A percentile compares a stretch with the other conserved stretches of the same genome.
Conservation (phyloP, 2,113 vertebrate genomes). For the Megalops atlanticus region DNA sequence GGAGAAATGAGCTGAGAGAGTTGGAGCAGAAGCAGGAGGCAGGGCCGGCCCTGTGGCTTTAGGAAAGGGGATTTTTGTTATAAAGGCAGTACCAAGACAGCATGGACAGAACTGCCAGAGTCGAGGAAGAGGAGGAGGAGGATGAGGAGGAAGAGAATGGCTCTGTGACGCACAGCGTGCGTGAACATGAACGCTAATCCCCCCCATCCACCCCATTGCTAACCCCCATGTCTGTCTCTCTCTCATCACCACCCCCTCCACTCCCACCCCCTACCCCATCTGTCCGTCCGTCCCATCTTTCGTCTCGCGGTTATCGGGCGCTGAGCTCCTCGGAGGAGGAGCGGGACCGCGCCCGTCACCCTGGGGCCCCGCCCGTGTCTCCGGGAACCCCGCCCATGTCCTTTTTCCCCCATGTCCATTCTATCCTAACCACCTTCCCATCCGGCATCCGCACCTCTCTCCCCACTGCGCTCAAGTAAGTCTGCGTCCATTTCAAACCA, state of each 20-base stretch:
- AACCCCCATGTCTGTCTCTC: constrained; percentile 39
- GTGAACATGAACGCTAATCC: constrained; percentile 17
- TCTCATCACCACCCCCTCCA: constrained; percentile 22
- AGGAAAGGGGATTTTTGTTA: constrained; percentile 34
- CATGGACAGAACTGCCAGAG: constrained; percentile 42
- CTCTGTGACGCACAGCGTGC: constrained; percentile 23
- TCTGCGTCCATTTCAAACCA: constrained; percentile 56
- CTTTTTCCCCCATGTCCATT: constrained; percentile 71
- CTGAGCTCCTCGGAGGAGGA: constrained; percentile 68
- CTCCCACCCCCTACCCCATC: background rate
- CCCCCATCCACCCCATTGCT: no score
- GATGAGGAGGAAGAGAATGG: constrained; percentile 40
- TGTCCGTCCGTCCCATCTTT: constrained; percentile 33
- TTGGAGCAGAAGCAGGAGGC: background rate
- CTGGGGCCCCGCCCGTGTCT: constrained; percentile 66
- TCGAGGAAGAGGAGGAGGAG: constrained; percentile 33
- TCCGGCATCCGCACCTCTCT: constrained; percentile 69
- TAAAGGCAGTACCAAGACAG: constrained; percentile 50
- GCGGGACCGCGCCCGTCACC: constrained; percentile 53
- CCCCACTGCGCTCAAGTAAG: constrained; percentile 73
- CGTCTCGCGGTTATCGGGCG: constrained; percentile 20
- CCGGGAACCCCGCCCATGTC: constrained; percentile 70
- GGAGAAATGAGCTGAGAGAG: background rate
- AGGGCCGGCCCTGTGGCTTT: background rate
- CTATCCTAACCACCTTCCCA: constrained; percentile 67